phyloP scores from a whole-genome alignment of 2,888 invertebrate species.

The Bimastos eiseni region DNA sequence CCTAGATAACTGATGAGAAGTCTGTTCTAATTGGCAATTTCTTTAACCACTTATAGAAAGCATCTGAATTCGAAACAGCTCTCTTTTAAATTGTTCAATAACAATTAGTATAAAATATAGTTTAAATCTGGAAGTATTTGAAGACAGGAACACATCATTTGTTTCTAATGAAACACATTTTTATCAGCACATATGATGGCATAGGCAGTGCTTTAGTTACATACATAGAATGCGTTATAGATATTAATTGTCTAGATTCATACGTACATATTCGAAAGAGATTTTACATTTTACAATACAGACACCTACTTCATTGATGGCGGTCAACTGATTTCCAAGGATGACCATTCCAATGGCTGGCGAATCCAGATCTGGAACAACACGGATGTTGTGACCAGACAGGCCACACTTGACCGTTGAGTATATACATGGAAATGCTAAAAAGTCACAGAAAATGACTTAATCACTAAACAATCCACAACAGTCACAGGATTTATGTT shows the following conservation, averaged over 20 bases:
- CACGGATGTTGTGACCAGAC: constrained; percentile 76
- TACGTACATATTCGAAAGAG: background rate
- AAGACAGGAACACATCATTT: background rate
- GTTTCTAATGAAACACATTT: background rate
- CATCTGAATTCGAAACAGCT: too few relatives aligned
- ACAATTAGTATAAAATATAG: background rate
- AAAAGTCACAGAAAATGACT: background rate
- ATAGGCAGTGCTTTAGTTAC: background rate
- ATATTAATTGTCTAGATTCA: background rate
- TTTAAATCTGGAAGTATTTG: background rate
- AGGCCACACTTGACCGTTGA: constrained; percentile 76
- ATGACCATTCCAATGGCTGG: constrained; percentile 74
- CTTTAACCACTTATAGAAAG: too few relatives aligned
- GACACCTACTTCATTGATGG: constrained; percentile 69
- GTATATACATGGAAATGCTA: constrained; percentile 62
- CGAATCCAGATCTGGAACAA: constrained; percentile 72
- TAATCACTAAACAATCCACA: background rate
- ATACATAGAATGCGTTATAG: background rate
- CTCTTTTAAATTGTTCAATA: too few relatives aligned
- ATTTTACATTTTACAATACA: background rate
- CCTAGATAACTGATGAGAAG: too few relatives aligned
- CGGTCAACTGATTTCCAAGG: constrained; percentile 71
- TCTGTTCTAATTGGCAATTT: too few relatives aligned
- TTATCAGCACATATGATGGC: background rate
- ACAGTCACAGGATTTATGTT: too few relatives aligned